These are phyloP conservation scores for Blennius ocellaris DNA, from an alignment of 2,113 vertebrate genomes.

Conservation along the genomic window DNA sequence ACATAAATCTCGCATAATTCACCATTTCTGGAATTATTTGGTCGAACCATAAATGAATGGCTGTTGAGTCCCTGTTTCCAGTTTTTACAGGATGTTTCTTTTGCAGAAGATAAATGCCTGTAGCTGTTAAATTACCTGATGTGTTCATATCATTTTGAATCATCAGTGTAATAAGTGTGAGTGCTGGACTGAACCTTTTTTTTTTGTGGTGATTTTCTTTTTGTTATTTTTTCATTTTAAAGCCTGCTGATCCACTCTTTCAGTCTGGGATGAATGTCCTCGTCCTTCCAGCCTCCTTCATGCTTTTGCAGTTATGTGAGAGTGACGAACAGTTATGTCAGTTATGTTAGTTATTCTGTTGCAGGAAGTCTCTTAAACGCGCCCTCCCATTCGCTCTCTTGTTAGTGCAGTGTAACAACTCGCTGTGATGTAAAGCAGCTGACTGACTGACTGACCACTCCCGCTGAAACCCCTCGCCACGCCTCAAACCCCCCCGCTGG, in stretches of 20 bases:
- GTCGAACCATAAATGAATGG: neutral
- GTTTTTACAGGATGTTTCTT: no score
- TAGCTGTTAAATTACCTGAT: neutral
- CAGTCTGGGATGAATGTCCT: neutral
- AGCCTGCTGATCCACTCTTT: neutral
- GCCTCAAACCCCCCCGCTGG: neutral
- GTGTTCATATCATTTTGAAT: neutral
- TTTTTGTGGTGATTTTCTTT: no score
- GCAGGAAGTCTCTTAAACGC: slow-evolving; percentile 3
- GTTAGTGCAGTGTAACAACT: neutral
- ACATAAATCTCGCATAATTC: no score
- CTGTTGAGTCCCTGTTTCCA: slow-evolving; percentile 11
- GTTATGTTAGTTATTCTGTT: neutral
- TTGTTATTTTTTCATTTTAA: neutral
- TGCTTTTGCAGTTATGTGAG: neutral
- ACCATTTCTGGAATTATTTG: neutral
- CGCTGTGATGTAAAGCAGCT: slow-evolving; percentile 1
- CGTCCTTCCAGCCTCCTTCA: neutral
- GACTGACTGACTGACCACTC: neutral
- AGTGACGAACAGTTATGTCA: neutral
- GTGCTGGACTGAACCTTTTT: neutral
- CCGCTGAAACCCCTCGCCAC: neutral
- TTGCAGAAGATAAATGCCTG: no score
- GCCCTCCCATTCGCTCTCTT: neutral
- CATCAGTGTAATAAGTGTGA: neutral